These are phyloP conservation scores for Rhodeus uyekii DNA, from an alignment of 2,797 vertebrate species.

Conservation along the genomic window DNA sequence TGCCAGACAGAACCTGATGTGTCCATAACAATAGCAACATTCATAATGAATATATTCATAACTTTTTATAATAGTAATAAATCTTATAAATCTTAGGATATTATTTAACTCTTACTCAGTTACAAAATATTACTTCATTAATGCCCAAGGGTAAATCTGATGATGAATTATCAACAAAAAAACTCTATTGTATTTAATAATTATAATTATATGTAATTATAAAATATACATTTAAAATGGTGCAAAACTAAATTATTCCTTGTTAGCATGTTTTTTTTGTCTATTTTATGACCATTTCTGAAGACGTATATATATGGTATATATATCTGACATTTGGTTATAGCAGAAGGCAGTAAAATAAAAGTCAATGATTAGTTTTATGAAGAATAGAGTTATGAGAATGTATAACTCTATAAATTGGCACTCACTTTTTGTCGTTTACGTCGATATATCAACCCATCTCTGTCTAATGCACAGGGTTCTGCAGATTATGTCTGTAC, in stretches of 20 bases:
- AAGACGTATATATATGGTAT: no score
- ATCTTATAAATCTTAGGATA: not conserved
- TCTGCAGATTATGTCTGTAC: constrained; percentile 52
- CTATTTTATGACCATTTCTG: not conserved
- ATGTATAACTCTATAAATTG: not conserved
- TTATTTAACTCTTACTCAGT: not conserved
- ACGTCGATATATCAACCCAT: not conserved
- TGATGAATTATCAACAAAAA: not conserved
- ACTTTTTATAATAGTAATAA: not conserved
- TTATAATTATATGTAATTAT: no score
- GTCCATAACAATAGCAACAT: not conserved
- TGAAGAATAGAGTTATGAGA: not conserved
- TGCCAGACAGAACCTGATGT: not conserved
- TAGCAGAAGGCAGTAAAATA: not conserved
- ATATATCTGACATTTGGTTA: no score
- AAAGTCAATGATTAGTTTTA: not conserved
- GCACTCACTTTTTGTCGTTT: not conserved
- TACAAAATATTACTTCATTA: not conserved
- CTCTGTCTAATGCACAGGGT: not conserved
- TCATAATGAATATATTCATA: not conserved
- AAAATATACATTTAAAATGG: no score
- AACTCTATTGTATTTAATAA: no score
- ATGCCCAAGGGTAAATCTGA: not conserved
- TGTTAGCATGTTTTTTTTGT: not conserved
- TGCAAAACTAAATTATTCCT: not conserved